Evolutionary conservation across 2,797 vertebrate genomes (phyloP), one percentile per base, ranked within the genome.

Genomic region (Tokudaia tokunoshimensis): DNA sequence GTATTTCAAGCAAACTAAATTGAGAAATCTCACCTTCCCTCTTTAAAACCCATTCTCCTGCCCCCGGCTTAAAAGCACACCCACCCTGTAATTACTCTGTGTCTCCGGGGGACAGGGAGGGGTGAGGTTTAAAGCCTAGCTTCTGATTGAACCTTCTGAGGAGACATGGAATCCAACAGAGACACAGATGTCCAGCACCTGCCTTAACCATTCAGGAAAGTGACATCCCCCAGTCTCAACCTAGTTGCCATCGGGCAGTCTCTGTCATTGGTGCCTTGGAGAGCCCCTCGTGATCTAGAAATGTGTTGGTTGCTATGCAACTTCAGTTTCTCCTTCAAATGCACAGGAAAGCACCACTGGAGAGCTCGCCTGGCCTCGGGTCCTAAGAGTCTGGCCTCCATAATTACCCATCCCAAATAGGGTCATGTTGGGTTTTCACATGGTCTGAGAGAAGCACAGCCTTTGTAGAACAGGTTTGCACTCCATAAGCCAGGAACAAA

Each of bases 71-170:
- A 52, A 86, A 94, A 92, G n/a, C 61, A 55, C 13, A 70, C 34
- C 47, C 14, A 59, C 74, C 85, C 81, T 81, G 44, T 44, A 91
- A 89, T 31, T 72, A 75, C 50, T 78, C 52, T 9, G 29, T 89
- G 74, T 50, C 79, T 26, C 20, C 52, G 9, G 52, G 52, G 52
- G 52, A 52, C 13, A 11, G 52, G 52, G 52, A 3, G 37, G 55
- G 78, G 79, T 82, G 37, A 67, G 19, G 55, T 76, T 74, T 34
- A 90, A 93, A 44, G 44, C 13, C 9, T 92, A 0, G 0, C 57
- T 89, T 95, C 93, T 81, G 92, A 96, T 37, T 29, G 12, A 95
- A 72, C 50, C 57, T 92, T n/a, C 0, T 3, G 65, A 61, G 63
- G 67, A 76, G 82, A 82, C 78, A 20, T 24, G 57, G 90, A 89